A percentile compares a stretch with the other conserved stretches of the same genome.
These are phyloP conservation scores for Piliocolobus tephrosceles DNA, from an alignment of 2,113 vertebrate genomes.

Conservation along the genomic window DNA sequence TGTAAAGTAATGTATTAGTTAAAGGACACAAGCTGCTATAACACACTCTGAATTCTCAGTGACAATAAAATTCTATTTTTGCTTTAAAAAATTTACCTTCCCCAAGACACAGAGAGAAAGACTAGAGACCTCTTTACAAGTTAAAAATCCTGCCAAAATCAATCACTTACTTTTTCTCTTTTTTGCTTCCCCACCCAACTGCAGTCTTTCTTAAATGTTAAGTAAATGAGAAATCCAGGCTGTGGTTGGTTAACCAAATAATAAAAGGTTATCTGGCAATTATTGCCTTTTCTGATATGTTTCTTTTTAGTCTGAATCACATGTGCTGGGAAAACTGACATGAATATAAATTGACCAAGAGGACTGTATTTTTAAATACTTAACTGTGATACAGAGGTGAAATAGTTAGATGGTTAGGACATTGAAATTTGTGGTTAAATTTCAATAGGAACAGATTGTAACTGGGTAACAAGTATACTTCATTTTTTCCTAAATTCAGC, in stretches of 20 bases:
- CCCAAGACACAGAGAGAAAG: not conserved
- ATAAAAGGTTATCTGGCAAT: conserved; percentile 34
- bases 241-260: not conserved
- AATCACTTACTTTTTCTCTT: not conserved
- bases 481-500: conserved; percentile 25
- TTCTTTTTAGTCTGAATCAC: not conserved
- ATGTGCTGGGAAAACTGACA: not conserved
- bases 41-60: not conserved
- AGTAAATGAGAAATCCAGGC: not conserved
- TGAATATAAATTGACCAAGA: not conserved
- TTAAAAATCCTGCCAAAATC: not conserved
- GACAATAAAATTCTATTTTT: not conserved
- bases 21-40: not conserved
- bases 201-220: not conserved
- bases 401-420: not conserved
- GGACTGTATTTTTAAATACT: not conserved
- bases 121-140: not conserved
- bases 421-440: conserved; percentile 32
- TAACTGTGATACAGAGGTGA: not conserved
- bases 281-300: not conserved
- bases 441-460: conserved; percentile 27
- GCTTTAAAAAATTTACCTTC: not conserved
- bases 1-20: not conserved
- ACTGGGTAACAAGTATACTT: conserved; percentile 42
- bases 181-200: not conserved